Percentiles rank a stretch among this genome's conserved stretches.
phyloP scores from a whole-genome alignment of 2,888 invertebrate species.

The Rotaria sp. region DNA sequence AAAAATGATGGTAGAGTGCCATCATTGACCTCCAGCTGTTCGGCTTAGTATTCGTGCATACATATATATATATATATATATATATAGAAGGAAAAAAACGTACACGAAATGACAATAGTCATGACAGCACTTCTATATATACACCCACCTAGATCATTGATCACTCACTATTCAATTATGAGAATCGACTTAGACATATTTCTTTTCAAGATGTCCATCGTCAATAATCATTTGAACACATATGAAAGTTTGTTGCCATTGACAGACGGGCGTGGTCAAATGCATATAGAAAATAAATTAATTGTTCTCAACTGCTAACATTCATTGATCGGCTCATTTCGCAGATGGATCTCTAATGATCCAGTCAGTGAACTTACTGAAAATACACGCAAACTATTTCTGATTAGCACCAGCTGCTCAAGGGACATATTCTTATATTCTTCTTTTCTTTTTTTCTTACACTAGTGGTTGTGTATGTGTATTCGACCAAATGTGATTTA shows the following conservation, averaged over 20 bases:
- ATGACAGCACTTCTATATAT: neutral
- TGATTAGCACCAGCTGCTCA: slow-evolving; percentile 6
- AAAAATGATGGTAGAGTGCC: neutral
- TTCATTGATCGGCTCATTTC: slow-evolving; percentile 6
- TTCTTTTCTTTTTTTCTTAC: neutral
- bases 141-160: too few relatives aligned
- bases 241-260: neutral
- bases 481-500: neutral
- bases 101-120: neutral
- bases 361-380: neutral
- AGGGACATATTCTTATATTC: neutral
- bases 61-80: too few relatives aligned
- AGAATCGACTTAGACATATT: neutral
- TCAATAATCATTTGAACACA: neutral
- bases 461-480: neutral
- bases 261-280: slow-evolving; percentile 6
- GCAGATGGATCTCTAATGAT: slow-evolving; percentile 6
- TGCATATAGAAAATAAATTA: neutral
- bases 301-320: slow-evolving; percentile 4
- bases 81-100: neutral
- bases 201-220: neutral
- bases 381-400: neutral
- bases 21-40: neutral
- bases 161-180: neutral
- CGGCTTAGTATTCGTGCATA: neutral